These are phyloP conservation scores for Formicarius rufipectus DNA, from an alignment of 2,113 vertebrate genomes.

Conservation along the genomic window DNA sequence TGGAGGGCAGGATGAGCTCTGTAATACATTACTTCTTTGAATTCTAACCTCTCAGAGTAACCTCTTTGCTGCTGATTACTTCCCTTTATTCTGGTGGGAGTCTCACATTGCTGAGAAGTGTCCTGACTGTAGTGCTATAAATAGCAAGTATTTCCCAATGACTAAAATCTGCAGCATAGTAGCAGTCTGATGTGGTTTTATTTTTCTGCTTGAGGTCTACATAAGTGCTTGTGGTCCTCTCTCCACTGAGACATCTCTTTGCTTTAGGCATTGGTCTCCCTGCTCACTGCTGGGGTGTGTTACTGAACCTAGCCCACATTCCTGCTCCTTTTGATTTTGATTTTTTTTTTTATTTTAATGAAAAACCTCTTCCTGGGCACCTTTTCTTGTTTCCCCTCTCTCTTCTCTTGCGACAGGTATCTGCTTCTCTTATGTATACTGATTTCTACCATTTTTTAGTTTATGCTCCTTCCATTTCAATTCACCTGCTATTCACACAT, in stretches of 20 bases:
- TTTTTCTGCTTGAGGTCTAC: slow-evolving; percentile 25
- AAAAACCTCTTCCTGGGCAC: neutral
- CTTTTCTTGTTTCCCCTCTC: neutral
- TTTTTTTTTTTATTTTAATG: neutral
- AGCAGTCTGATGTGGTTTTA: neutral
- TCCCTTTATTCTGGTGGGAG: neutral
- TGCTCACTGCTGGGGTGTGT: neutral
- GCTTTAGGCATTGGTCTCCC: neutral
- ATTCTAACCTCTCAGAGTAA: neutral
- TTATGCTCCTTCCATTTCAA: neutral
- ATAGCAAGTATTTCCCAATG: slow-evolving; percentile 38
- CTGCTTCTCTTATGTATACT: neutral
- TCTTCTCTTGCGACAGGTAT: neutral
- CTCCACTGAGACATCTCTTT: neutral
- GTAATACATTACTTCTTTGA: neutral
- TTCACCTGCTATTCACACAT: neutral
- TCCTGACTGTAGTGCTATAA: slow-evolving; percentile 6
- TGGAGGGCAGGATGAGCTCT: neutral
- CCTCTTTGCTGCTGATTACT: neutral
- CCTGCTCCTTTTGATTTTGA: neutral
- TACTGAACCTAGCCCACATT: neutral
- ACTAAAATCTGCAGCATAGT: slow-evolving; percentile 21
- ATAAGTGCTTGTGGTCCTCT: slow-evolving; percentile 8
- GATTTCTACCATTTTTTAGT: neutral
- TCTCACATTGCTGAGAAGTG: slow-evolving; percentile 7